These are phyloP conservation scores for Speoplatyrhinus poulsoni DNA, from an alignment of 2,113 vertebrate genomes.

Conservation along the genomic window DNA sequence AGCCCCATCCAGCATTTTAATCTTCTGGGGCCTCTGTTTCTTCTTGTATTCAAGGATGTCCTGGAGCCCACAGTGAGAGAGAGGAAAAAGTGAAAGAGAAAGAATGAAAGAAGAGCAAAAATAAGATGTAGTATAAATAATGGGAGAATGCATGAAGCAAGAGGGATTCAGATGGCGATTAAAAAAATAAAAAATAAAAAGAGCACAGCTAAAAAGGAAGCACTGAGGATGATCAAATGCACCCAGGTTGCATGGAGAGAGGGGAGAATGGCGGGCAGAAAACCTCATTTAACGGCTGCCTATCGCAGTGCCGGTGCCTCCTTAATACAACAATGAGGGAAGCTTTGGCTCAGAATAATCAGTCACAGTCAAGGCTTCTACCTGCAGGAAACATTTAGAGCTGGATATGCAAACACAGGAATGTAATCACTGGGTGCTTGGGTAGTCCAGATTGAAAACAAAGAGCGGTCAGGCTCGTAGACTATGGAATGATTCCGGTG, in stretches of 20 bases:
- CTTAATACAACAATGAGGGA: slow-evolving; percentile 52
- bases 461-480: slow-evolving; percentile 9
- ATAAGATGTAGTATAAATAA: not conserved
- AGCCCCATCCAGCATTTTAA: slow-evolving; percentile 96
- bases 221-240: slow-evolving; percentile 45
- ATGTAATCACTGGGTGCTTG: slow-evolving; percentile 18
- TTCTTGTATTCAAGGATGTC: slow-evolving; percentile 98
- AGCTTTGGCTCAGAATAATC: slow-evolving; percentile 63
- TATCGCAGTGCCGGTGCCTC: slow-evolving; percentile 46
- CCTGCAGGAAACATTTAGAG: slow-evolving; percentile 49
- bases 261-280: slow-evolving; percentile 50
- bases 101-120: too few relatives aligned
- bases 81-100: not conserved
- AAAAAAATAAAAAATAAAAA: not conserved
- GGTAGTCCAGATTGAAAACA: slow-evolving; percentile 12
- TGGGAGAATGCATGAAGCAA: slow-evolving; percentile 6
- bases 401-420: slow-evolving; percentile 30
- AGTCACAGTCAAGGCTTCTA: slow-evolving; percentile 66
- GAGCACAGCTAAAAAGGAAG: not conserved
- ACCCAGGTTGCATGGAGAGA: slow-evolving; percentile 38
- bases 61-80: slow-evolving; percentile 59
- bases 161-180: slow-evolving; percentile 6
- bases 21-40: slow-evolving; percentile 97
- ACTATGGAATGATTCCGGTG: slow-evolving; percentile 11
- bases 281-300: slow-evolving; percentile 64